These are phyloP conservation scores for Itoplectis maculator DNA, from an alignment of 2,888 invertebrate species.

Conservation along the genomic window DNA sequence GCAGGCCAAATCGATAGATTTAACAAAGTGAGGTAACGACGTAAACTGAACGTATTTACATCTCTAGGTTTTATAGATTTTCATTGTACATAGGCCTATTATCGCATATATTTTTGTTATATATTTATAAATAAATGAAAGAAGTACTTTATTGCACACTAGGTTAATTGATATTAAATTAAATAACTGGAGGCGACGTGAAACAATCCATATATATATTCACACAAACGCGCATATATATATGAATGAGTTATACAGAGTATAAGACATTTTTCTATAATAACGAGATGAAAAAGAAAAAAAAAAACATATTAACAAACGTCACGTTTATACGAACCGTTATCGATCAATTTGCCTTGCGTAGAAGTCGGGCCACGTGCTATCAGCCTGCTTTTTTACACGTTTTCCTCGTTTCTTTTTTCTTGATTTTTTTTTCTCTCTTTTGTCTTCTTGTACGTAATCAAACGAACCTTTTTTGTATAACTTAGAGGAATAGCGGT, in stretches of 20 bases:
- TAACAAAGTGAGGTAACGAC: constrained; percentile 36
- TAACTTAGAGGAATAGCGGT: constrained; percentile 77
- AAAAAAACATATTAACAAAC: too few relatives aligned
- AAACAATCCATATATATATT: constrained; percentile 41
- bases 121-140: constrained; percentile 76
- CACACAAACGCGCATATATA: constrained; percentile 55
- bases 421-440: constrained; percentile 15
- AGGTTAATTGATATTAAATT: constrained; percentile 52
- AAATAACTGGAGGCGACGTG: constrained; percentile 49
- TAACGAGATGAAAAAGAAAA: constrained; percentile 41
- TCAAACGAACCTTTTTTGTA: constrained; percentile 74
- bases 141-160: constrained; percentile 76
- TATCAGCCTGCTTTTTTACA: constrained; percentile 14
- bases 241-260: constrained; percentile 67
- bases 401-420: constrained; percentile 3
- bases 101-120: constrained; percentile 83
- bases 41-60: constrained; percentile 74
- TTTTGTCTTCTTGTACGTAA: constrained; percentile 72
- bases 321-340: constrained; percentile 40
- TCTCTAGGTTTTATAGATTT: constrained; percentile 73
- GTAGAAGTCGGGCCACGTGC: constrained; percentile 36
- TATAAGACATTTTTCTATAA: constrained; percentile 71
- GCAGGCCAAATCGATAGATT: constrained; percentile 57
- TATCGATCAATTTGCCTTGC: constrained; percentile 59
- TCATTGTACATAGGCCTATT: constrained; percentile 81